These are phyloP conservation scores for Zapornia atra DNA, from an alignment of 2,113 vertebrate species.

Conservation along the genomic window DNA sequence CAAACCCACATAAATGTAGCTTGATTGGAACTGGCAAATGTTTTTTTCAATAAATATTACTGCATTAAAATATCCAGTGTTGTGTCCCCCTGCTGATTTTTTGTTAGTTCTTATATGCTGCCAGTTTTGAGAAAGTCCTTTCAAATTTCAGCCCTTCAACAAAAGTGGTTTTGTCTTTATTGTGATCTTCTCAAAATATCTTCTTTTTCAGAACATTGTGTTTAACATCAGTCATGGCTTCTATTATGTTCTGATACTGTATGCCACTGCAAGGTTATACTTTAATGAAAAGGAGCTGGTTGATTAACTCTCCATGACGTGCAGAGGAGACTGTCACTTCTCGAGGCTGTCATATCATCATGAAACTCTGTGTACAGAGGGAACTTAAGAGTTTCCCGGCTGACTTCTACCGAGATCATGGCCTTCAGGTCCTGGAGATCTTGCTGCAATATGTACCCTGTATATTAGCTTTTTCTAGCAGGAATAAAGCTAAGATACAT, in stretches of 20 bases:
- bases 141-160: not conserved
- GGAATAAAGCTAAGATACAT: not conserved
- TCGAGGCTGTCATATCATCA: slow-evolving; percentile 15
- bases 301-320: slow-evolving; percentile 58
- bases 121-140: not conserved
- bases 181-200: not conserved
- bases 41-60: slow-evolving; percentile 30
- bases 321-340: slow-evolving; percentile 27
- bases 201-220: not conserved
- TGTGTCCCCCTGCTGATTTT: not conserved
- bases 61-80: not conserved
- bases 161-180: not conserved
- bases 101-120: not conserved
- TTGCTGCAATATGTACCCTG: slow-evolving; percentile 6
- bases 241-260: not conserved
- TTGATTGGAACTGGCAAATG: not conserved
- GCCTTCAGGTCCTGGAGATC: slow-evolving; percentile 28
- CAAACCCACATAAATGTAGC: no score
- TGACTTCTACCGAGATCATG: slow-evolving; percentile 7
- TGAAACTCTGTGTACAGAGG: not conserved
- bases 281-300: slow-evolving; percentile 32
- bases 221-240: not conserved
- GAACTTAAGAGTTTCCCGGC: not conserved
- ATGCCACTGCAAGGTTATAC: not conserved
- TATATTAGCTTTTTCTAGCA: not conserved